phyloP scores from a whole-genome alignment of 2,888 invertebrate genomes.

The Sphaerophoria taeniata region DNA sequence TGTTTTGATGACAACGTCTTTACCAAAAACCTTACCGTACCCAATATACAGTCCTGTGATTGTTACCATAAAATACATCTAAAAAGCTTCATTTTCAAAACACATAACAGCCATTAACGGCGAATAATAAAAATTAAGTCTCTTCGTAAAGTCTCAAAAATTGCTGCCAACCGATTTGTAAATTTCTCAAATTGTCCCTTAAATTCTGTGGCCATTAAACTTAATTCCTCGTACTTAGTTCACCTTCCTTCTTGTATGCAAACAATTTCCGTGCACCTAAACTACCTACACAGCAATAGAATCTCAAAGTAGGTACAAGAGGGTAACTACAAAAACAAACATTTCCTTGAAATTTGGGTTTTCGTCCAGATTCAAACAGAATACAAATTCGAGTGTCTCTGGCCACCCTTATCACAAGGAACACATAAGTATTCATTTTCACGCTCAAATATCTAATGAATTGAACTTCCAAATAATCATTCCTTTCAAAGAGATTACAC shows the following conservation, averaged over 20 bases:
- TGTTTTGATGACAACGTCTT: no score
- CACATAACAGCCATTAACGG: constrained; percentile 52
- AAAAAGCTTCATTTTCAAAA: constrained; percentile 21
- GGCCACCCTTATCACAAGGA: not conserved
- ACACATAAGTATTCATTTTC: constrained; percentile 42
- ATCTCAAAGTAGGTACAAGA: no score
- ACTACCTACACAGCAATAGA: no score
- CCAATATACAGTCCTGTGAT: not conserved
- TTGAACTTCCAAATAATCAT: constrained; percentile 73
- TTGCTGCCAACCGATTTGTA: constrained; percentile 71
- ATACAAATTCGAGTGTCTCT: not conserved
- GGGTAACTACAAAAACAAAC: no score
- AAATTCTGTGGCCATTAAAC: constrained; percentile 68
- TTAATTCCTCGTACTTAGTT: constrained; percentile 41
- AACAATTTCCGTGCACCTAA: no score
- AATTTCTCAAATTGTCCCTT: constrained; percentile 66
- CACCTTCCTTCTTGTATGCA: not conserved
- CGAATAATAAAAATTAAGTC: constrained; percentile 58
- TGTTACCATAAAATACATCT: not conserved
- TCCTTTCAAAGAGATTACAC: constrained; percentile 73
- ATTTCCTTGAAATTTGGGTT: no score
- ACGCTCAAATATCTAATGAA: constrained; percentile 63
- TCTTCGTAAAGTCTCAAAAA: constrained; percentile 41
- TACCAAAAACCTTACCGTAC: no score
- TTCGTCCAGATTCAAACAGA: no score